phyloP scores from a whole-genome alignment of 2,797 vertebrate species.

The Esox masquinongy region DNA sequence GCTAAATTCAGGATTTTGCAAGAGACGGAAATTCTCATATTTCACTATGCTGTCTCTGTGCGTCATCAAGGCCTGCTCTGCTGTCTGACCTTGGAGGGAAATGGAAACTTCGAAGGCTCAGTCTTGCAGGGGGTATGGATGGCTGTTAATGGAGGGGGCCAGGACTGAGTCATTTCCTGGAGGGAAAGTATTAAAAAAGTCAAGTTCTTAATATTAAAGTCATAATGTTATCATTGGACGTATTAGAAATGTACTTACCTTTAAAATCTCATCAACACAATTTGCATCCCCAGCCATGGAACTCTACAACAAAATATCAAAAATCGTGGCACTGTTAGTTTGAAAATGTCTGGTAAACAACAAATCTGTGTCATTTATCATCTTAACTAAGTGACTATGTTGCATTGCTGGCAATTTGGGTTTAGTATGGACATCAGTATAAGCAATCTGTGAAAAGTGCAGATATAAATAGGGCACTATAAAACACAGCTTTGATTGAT shows the following conservation, averaged over 20 bases:
- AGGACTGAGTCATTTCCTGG: conserved; percentile 99
- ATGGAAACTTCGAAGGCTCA: conserved; percentile 98
- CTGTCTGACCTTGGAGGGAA: conserved; percentile 93
- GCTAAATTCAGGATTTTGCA: too few species aligned
- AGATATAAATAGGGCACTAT: too few species aligned
- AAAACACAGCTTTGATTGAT: too few species aligned
- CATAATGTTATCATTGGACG: background rate
- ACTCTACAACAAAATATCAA: conserved; percentile 73
- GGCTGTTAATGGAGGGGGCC: conserved; percentile 97
- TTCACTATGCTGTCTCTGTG: background rate
- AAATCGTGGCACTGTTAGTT: background rate
- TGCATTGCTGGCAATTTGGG: background rate
- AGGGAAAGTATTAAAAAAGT: conserved; percentile 26
- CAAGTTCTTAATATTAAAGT: background rate
- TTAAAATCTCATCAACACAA: conserved; percentile 98
- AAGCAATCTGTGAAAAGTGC: too few species aligned
- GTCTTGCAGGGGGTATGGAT: conserved; percentile 99
- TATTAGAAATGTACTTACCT: conserved; percentile 75
- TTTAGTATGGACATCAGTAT: too few species aligned
- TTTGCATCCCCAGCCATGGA: conserved; percentile 89
- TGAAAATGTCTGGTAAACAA: background rate
- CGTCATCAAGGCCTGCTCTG: background rate
- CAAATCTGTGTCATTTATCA: background rate
- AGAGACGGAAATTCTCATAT: conserved; percentile 1
- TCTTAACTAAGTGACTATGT: background rate